Conservation (phyloP, 1,140 invertebrate species). For the Drosophila aff. region DNA sequence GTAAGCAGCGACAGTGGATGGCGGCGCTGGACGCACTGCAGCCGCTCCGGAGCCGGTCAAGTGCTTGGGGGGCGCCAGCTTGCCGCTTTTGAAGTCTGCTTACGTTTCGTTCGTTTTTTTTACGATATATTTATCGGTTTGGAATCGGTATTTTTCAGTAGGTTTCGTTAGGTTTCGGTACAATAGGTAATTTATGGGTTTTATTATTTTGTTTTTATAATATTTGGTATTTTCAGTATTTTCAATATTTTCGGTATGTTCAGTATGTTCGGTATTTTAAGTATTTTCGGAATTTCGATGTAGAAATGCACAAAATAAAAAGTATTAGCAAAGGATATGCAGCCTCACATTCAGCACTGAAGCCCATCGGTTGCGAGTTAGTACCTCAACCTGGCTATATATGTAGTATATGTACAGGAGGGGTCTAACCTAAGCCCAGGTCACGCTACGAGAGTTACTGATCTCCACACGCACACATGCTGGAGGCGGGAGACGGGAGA, state of each 20-base stretch:
- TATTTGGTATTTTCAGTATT: background rate
- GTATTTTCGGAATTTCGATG: constrained; percentile 13
- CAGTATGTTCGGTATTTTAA: constrained; percentile 8
- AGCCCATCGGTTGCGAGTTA: constrained; percentile 51
- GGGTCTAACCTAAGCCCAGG: background rate
- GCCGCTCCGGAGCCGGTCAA: constrained; percentile 4
- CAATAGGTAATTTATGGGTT: background rate
- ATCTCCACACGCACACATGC: constrained; percentile 12
- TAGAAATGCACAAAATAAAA: constrained; percentile 32
- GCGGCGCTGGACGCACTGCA: constrained; percentile 20
- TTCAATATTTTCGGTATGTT: constrained; percentile 11
- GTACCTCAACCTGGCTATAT: constrained; percentile 25
- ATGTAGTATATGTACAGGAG: constrained; percentile 1
- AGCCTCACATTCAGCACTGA: constrained; percentile 11
- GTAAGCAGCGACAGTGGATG: constrained; percentile 31
- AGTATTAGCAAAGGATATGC: constrained; percentile 45
- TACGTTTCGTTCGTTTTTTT: constrained; percentile 9
- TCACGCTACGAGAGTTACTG: background rate
- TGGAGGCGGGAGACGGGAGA: background rate
- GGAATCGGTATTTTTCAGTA: constrained; percentile 17
- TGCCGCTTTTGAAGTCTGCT: constrained; percentile 69
- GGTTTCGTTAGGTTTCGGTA: constrained; percentile 35
- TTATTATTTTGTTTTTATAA: background rate
- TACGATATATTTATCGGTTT: constrained; percentile 1
- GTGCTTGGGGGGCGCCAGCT: constrained; percentile 41